phyloP scores from a whole-genome alignment of 2,888 invertebrate genomes.

The Acleris emargana region DNA sequence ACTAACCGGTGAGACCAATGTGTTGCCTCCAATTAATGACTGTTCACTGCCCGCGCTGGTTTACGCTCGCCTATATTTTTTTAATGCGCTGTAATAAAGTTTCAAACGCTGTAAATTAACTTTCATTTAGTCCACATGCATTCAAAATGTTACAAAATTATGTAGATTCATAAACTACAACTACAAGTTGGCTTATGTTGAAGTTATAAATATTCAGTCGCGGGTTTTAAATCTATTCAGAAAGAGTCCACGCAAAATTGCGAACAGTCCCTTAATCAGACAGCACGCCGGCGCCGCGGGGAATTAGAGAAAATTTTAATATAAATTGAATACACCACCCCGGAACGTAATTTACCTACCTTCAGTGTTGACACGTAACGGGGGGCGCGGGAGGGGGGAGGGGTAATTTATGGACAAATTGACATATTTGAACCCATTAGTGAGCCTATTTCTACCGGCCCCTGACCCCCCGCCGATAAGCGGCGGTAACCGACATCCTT shows the following conservation, averaged over 20 bases:
- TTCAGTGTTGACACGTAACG: constrained; percentile 66
- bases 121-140: background rate
- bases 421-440: constrained; percentile 65
- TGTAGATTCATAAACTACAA: too few relatives aligned
- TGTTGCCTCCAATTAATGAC: constrained; percentile 18
- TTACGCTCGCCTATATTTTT: background rate
- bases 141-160: background rate
- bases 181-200: too few relatives aligned
- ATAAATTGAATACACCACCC: constrained; percentile 37
- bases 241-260: constrained; percentile 31
- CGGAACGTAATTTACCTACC: constrained; percentile 35
- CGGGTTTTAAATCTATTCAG: constrained; percentile 22
- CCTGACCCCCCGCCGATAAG: constrained; percentile 29
- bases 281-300: constrained; percentile 31
- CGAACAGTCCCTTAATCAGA: constrained; percentile 34
- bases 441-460: constrained; percentile 37
- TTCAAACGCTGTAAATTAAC: constrained; percentile 8
- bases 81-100: constrained; percentile 3
- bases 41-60: constrained; percentile 10
- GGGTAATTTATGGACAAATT: constrained; percentile 73
- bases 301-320: constrained; percentile 38
- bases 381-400: constrained; percentile 44
- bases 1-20: constrained; percentile 18
- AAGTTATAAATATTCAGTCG: constrained; percentile 30
- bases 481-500: constrained; percentile 24